Conservation (phyloP, 2,888 invertebrate genomes). For the Vandiemenella viatica region DNA sequence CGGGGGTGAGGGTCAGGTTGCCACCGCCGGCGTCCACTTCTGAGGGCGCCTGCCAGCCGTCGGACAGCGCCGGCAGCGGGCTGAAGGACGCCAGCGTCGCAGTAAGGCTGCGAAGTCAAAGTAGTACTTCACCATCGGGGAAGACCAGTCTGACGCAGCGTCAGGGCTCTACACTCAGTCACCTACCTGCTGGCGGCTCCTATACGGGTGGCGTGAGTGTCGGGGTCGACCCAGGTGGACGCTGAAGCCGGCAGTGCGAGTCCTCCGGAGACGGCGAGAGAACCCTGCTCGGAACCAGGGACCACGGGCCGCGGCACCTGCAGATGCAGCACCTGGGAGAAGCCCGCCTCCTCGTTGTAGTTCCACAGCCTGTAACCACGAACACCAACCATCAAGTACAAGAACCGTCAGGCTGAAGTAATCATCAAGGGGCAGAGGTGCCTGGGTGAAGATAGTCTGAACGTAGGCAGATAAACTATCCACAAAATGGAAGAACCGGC, state of each 20-base stretch:
- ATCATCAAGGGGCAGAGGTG: too few relatives aligned
- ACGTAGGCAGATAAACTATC: too few relatives aligned
- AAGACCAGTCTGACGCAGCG: too few relatives aligned
- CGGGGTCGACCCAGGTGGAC: neutral
- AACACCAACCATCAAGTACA: too few relatives aligned
- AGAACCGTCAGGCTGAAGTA: too few relatives aligned
- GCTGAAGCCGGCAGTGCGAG: slow-evolving; percentile 35
- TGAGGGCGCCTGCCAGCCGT: too few relatives aligned
- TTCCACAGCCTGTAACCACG: slow-evolving; percentile 44
- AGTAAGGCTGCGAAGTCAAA: slow-evolving; percentile 6
- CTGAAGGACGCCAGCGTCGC: slow-evolving; percentile 10
- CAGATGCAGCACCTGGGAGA: slow-evolving; percentile 49
- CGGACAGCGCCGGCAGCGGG: slow-evolving; percentile 12
- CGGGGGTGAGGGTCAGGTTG: neutral
- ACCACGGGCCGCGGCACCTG: slow-evolving; percentile 47
- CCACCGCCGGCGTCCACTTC: neutral
- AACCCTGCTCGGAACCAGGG: slow-evolving; percentile 47
- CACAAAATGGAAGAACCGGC: too few relatives aligned
- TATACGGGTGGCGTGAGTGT: neutral
- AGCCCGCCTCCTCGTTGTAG: slow-evolving; percentile 53
- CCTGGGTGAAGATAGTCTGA: too few relatives aligned
- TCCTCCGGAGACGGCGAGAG: slow-evolving; percentile 44
- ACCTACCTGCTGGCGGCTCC: neutral
- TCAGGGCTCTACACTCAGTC: too few relatives aligned
- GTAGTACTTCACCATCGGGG: too few relatives aligned